phyloP scores from a whole-genome alignment of 2,888 invertebrate genomes.

The Helleia helle region DNA sequence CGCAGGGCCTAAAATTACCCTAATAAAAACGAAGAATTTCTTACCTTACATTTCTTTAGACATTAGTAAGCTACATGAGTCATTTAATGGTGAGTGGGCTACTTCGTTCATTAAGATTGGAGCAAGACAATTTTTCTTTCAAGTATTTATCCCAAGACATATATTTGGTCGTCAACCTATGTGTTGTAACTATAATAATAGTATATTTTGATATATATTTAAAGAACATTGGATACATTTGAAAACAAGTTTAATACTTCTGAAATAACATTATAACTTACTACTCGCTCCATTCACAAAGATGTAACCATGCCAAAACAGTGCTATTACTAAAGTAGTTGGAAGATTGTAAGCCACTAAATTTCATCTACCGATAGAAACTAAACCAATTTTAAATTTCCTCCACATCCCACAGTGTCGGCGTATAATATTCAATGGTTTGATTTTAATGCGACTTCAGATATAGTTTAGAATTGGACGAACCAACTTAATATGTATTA shows the following conservation, averaged over 20 bases:
- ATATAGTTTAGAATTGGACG: slow-evolving; percentile 14
- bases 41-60: too few species aligned
- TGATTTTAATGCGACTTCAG: slow-evolving; percentile 12
- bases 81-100: too few species aligned
- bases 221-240: too few species aligned
- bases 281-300: neutral
- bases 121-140: too few species aligned
- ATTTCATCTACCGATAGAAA: slow-evolving; percentile 8
- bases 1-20: too few species aligned
- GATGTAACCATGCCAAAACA: slow-evolving; percentile 7
- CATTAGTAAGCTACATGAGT: too few species aligned
- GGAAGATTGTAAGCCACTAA: slow-evolving; percentile 10
- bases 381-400: slow-evolving; percentile 12
- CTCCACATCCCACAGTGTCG: slow-evolving; percentile 4
- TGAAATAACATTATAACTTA: slow-evolving; percentile 5
- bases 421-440: slow-evolving; percentile 10
- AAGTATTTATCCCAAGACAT: too few species aligned
- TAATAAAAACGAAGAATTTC: too few species aligned
- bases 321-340: slow-evolving; percentile 11
- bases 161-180: too few species aligned
- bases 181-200: too few species aligned
- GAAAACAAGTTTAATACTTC: neutral
- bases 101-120: too few species aligned
- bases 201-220: too few species aligned
- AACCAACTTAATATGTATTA: slow-evolving; percentile 15